phyloP scores from a whole-genome alignment of 2,797 vertebrate genomes.

The Dendrocincla tyrannina region DNA sequence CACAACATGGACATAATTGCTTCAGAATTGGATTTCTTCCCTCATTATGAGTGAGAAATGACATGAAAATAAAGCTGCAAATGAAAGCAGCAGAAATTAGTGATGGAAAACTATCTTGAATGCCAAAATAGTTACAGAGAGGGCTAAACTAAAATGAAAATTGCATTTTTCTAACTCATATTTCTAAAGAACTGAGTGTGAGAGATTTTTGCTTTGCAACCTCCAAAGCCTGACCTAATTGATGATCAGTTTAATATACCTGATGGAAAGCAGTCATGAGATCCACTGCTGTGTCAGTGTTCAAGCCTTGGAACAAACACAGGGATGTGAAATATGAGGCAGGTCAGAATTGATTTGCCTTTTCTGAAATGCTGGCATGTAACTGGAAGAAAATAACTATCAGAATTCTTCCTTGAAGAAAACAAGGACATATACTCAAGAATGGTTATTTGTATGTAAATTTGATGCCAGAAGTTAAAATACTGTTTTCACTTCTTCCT shows the following conservation, averaged over 20 bases:
- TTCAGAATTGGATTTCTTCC: neutral
- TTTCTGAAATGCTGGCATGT: conserved; percentile 5
- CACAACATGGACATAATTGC: neutral
- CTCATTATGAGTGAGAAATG: neutral
- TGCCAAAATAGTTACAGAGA: neutral
- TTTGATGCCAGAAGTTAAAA: conserved; percentile 8
- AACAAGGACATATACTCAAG: neutral
- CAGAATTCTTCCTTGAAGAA: neutral
- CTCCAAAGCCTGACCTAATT: neutral
- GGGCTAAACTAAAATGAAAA: neutral
- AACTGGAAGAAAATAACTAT: neutral
- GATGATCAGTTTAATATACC: neutral
- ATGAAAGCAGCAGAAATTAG: neutral
- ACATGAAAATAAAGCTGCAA: neutral
- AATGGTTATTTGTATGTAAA: neutral
- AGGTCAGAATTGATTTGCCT: conserved; percentile 21
- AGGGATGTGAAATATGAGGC: conserved; percentile 5
- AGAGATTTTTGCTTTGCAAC: neutral
- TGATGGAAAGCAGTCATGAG: conserved; percentile 15
- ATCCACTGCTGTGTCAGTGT: conserved; percentile 11
- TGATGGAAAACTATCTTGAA: neutral
- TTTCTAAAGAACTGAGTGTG: neutral
- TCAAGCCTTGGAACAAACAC: conserved; percentile 2
- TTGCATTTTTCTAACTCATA: neutral
- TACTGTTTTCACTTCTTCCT: neutral